phyloP scores from a whole-genome alignment of 2,888 invertebrate species.

The Andrena fulva region DNA sequence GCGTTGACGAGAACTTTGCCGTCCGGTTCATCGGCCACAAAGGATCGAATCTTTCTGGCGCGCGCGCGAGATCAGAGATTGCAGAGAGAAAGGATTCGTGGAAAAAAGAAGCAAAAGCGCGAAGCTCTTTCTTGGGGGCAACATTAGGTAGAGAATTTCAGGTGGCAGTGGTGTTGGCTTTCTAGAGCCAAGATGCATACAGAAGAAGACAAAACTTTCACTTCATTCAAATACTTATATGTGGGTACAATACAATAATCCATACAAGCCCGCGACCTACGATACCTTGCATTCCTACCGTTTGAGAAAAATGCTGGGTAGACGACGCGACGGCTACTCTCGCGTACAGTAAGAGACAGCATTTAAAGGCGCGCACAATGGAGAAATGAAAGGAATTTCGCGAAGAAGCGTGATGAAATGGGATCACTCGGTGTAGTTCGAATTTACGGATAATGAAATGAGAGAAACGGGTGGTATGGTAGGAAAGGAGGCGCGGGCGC shows the following conservation, averaged over 20 bases:
- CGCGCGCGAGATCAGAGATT: constrained; percentile 47
- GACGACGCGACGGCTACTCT: background rate
- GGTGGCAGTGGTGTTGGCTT: background rate
- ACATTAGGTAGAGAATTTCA: constrained; percentile 4
- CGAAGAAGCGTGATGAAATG: background rate
- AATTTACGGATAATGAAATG: constrained; percentile 53
- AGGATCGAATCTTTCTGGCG: constrained; percentile 49
- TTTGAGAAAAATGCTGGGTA: background rate
- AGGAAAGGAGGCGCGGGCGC: constrained; percentile 13
- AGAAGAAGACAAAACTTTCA: no score
- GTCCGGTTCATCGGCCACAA: constrained; percentile 66
- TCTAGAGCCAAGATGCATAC: background rate
- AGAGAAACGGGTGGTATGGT: constrained; percentile 40
- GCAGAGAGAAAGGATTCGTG: constrained; percentile 36
- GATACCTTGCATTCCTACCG: background rate
- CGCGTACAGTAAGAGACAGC: background rate
- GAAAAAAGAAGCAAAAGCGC: constrained; percentile 29
- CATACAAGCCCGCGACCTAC: background rate
- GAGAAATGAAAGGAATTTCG: background rate
- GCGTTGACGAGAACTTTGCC: constrained; percentile 59
- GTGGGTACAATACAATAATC: background rate
- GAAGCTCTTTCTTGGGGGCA: constrained; percentile 7
- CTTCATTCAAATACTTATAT: no score
- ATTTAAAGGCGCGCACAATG: background rate
- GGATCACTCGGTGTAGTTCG: constrained; percentile 19